Conservation (phyloP, 2,888 invertebrate species). For the Halictus ligatus region DNA sequence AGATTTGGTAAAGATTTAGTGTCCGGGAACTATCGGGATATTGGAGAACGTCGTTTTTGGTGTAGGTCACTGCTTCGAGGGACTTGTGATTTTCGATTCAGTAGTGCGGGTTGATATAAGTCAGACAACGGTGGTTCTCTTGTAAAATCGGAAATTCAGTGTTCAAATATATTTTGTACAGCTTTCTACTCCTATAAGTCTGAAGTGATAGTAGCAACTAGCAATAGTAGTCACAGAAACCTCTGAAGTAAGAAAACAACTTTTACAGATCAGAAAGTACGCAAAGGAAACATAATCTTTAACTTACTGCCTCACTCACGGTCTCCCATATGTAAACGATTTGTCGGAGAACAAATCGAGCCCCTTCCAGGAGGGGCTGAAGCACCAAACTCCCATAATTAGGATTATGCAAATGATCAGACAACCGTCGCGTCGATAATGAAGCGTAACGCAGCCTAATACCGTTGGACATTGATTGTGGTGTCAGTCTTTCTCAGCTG, state of each 20-base stretch:
- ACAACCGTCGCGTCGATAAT: conserved; percentile 17
- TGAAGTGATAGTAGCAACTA: too few relatives aligned
- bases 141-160: neutral
- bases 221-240: too few relatives aligned
- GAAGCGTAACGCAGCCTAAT: neutral
- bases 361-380: neutral
- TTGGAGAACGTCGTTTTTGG: neutral
- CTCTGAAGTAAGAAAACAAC: neutral
- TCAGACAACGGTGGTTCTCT: neutral
- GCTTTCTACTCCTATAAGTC: too few relatives aligned
- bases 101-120: neutral
- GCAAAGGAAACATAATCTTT: neutral
- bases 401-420: neutral
- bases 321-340: neutral
- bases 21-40: neutral
- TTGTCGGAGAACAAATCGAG: neutral
- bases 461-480: neutral
- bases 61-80: neutral
- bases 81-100: neutral
- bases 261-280: neutral
- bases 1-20: too few relatives aligned
- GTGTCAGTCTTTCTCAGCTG: neutral
- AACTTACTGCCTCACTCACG: neutral
- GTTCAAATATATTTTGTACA: neutral
- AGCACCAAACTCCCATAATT: neutral